Percentiles rank a stretch among this genome's conserved stretches.
Evolutionary conservation across 2,888 invertebrate genomes (phyloP).

Genomic region (Helicoverpa assulta): DNA sequence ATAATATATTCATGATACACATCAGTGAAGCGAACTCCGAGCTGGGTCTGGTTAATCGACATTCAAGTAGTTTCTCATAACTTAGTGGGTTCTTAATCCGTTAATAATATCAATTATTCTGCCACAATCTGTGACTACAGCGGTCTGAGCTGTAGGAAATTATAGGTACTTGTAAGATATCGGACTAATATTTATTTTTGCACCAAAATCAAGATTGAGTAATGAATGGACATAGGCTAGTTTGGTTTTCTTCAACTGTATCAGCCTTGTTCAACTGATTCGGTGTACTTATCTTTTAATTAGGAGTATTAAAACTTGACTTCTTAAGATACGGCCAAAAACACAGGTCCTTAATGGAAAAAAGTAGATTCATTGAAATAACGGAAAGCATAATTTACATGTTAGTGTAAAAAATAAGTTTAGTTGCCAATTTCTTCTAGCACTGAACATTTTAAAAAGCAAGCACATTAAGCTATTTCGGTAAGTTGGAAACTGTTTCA

Average conservation of each 20-base stretch:
- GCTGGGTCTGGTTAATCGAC: slow-evolving; percentile 28
- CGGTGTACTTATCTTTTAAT: neutral
- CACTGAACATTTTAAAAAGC: neutral
- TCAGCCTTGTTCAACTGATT: slow-evolving; percentile 24
- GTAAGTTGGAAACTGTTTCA: slow-evolving; percentile 28
- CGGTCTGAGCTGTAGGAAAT: slow-evolving; percentile 12
- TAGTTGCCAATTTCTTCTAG: too few species aligned
- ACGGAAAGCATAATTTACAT: too few species aligned
- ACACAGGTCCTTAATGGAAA: too few species aligned
- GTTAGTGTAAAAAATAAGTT: too few species aligned
- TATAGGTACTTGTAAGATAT: slow-evolving; percentile 16
- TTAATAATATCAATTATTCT: slow-evolving; percentile 52
- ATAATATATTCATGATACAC: slow-evolving; percentile 45
- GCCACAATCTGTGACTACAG: slow-evolving; percentile 28
- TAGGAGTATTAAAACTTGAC: slow-evolving; percentile 4
- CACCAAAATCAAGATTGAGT: slow-evolving; percentile 6
- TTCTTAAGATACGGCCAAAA: neutral
- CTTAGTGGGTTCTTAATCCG: slow-evolving; percentile 37
- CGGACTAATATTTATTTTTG: neutral
- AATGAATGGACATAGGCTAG: neutral
- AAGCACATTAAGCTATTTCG: slow-evolving; percentile 21
- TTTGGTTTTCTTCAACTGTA: slow-evolving; percentile 23
- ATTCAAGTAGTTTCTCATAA: slow-evolving; percentile 36
- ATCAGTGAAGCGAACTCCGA: slow-evolving; percentile 17
- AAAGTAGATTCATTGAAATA: too few species aligned